Evolutionary conservation across 2,113 vertebrate species (phyloP), one percentile per base, ranked within the genome.

Genomic region (Mustela nigripes): DNA sequence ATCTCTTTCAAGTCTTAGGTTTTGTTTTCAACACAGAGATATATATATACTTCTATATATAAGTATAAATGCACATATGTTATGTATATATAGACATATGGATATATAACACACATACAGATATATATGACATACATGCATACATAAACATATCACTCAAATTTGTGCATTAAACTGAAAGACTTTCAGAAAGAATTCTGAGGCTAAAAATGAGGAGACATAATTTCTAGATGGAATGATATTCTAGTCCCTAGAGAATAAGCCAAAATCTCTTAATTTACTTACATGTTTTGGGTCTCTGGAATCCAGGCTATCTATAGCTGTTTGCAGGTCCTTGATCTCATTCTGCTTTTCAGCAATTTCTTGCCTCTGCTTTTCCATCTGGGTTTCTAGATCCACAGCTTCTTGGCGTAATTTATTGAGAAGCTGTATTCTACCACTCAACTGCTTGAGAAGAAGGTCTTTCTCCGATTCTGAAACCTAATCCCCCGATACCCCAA

Each of bases 221-320:
- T 80, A 84, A 48, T 67, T 56, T 50, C 36, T 50, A 90, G 10
- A 63, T 7, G 82, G 45, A 95, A 91, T 1, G 31, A 74, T 53
- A 76, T 33, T 73, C 60, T 26, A 58, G 11, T 83, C 12, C 65
- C 45, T 26, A 63, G 1, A 95, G 58, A 97, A 91, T 22, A 93
- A 90, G 74, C n/a, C 48, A 53, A 42, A 85, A 90, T 48, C 39
- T 84, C 58, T 94, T 62, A 53, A 21, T 93, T 95, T 98, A 99
- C 99, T 99, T 94, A 99, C 99, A 8, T 99, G 98, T 95, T 97
- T 98, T 73, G 99, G 98, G 89, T 99, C 99, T 96, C 98, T 95
- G 67, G 98, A 98, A 90, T 98, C 98, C 95, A 99, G 31, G 60
- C 91, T 97, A 24, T 96, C 98, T 87, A 99, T 94, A 65, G 97